Evolutionary conservation across 2,888 invertebrate species (phyloP), one percentile per base, ranked within the genome.

Genomic region (Oeneis ivallda): DNA sequence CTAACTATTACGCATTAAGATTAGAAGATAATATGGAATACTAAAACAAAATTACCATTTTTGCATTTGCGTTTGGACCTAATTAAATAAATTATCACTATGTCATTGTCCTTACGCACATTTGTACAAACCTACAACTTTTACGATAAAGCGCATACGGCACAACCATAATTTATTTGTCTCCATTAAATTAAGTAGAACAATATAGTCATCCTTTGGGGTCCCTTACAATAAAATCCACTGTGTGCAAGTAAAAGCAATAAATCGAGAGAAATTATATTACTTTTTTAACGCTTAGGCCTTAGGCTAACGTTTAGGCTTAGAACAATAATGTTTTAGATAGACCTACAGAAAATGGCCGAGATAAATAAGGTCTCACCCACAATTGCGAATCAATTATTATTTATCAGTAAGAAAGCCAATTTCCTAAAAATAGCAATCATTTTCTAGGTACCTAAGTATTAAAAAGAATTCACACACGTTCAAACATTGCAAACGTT

Each of bases 401-500:
- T n/a, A n/a, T n/a, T n/a, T n/a, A n/a, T 2, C 26, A 2, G 26
- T 26, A 26, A 26, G 26, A 26, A 26, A 26, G 26, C 26, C 26
- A 26, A 26, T 57, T 37, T 53, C 53, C 37, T 41, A 17, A 57
- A 43, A 43, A 41, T 7, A 41, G 13, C 13, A 41, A 13, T 57
- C 37, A 13, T 43, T 10, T 26, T 13, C 26, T 43, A 10, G 15
- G 1, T 9, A 8, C 13, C 13, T 10, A 32, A 8, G 47, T 52
- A 53, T 50, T 15, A 58, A 32, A 39, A 57, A 62, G 58, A 26
- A 54, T 58, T 53, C 32, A 58, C 41, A 41, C 52, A 53, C 54
- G 60, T 47, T 53, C 43, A 43, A 45, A 50, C 45, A 65, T 67
- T 59, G 39, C 52, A 62, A 71, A 59, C 19, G 45, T 56, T 52